Evolutionary conservation across 2,113 vertebrate genomes (phyloP).

Genomic region (Elgaria multicarinata): DNA sequence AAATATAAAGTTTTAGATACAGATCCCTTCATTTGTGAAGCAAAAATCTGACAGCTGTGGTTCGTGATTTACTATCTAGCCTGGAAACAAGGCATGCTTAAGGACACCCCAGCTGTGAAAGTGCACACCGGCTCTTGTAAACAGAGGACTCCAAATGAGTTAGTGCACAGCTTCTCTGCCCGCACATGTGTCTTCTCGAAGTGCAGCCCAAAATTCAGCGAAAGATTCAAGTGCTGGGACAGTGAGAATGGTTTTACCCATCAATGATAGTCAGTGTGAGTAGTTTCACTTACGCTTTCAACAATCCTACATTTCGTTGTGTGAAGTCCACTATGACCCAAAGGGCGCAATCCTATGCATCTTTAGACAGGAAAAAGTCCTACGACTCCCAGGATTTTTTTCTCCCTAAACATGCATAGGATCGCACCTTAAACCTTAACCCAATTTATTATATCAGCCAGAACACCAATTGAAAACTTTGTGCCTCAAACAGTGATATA

Average conservation of each 20-base stretch:
- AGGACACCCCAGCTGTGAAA: background rate
- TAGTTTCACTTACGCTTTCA: background rate
- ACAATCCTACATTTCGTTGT: too few relatives aligned
- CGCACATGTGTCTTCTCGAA: slow-evolving; percentile 8
- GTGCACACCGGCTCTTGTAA: background rate
- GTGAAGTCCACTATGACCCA: too few relatives aligned
- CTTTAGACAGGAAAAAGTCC: too few relatives aligned
- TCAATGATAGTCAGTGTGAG: background rate
- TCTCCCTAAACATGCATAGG: too few relatives aligned
- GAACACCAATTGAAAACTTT: background rate
- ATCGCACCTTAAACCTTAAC: background rate
- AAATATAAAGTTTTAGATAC: background rate
- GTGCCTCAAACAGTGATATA: background rate
- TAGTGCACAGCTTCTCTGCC: background rate
- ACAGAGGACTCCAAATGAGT: background rate
- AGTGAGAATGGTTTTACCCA: background rate
- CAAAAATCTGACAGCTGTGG: background rate
- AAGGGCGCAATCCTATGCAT: too few relatives aligned
- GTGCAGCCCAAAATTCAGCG: background rate
- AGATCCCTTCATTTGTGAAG: background rate
- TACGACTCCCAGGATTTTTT: too few relatives aligned
- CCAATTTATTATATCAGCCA: background rate
- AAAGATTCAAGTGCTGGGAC: background rate
- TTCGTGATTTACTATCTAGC: background rate
- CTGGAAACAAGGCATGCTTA: background rate